Base-by-base conservation (phyloP, 92 coral and sea anemone species). In the Hydrozoanthus gracilis region DNA sequence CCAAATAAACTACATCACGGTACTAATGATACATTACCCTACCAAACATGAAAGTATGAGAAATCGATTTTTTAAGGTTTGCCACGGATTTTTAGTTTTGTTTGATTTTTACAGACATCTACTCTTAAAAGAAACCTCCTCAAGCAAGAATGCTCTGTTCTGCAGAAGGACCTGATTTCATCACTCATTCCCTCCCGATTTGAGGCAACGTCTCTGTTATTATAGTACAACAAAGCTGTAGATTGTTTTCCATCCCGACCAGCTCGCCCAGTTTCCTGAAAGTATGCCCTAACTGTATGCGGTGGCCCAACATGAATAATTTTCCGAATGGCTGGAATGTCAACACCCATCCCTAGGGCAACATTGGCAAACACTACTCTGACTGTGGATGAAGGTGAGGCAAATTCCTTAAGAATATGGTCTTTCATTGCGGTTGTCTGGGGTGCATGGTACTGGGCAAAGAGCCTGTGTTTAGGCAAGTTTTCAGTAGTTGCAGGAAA, bases 321-420 rank as follows among this genome's bases (percentile, higher is more conserved):
- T n/a, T 91, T 4, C 14, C 91, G 66, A 3, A 84, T 88, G 4
- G 87, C 3, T 60, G 49, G 75, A 58, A 91, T 88, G 49, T 91
- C 93, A 79, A 88, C 90, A 13, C 94, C 94, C 94, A 91, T 88
- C 14, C 94, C 94, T 86, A 91, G 75, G 49, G 92, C 90, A 60
- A 91, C 92, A 4, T 92, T 91, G 39, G 94, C 94, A 91, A 91
- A 91, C n/a, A 91, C 89, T 3, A 91, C 86, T 76, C 92, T 88
- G 9, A 86, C 61, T 50, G 50, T 91, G 9, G 89, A 87, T 46
- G 52, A 0, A 35, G 77, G 48, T 11, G 82, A 39, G 15, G 87
- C 49, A 13, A 92, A 86, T 78, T 88, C 82, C 39, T 68, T 73
- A 58, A 92, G 77, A 74, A 88, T 92, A 8, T 71, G 86, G 9